Evolutionary conservation across 2,888 invertebrate genomes (phyloP).

Genomic region (Amphipoea lucens): DNA sequence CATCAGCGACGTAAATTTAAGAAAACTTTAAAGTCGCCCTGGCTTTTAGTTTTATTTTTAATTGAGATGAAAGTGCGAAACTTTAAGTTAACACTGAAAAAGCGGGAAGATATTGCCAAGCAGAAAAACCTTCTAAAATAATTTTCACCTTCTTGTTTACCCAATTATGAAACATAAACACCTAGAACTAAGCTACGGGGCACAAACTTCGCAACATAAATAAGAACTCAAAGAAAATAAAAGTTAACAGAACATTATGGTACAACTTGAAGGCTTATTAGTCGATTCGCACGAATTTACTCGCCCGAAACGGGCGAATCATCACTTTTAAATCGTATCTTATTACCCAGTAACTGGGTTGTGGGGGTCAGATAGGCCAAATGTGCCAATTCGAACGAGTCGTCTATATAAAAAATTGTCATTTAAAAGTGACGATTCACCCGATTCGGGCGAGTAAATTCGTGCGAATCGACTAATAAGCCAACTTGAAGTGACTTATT

Average conservation of each 20-base stretch:
- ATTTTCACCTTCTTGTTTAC: constrained; percentile 26
- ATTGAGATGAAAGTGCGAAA: constrained; percentile 6
- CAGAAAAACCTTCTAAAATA: not conserved
- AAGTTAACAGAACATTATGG: constrained; percentile 44
- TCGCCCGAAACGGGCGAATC: not conserved
- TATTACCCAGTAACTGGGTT: not conserved
- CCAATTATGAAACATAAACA: constrained; percentile 33
- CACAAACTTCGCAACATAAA: constrained; percentile 49
- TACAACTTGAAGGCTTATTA: constrained; percentile 36
- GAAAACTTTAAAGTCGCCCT: not conserved
- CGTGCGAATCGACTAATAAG: not conserved
- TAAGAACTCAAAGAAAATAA: constrained; percentile 50
- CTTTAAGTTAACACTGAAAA: not conserved
- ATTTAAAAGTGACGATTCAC: not conserved
- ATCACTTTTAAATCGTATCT: not conserved
- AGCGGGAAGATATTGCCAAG: not conserved
- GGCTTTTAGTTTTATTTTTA: too few species aligned
- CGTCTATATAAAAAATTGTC: not conserved
- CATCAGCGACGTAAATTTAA: too few species aligned
- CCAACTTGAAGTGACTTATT: constrained; percentile 34
- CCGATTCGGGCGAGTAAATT: too few species aligned
- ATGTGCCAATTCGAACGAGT: not conserved
- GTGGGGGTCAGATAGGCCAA: not conserved
- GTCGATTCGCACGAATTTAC: not conserved
- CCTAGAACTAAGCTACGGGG: constrained; percentile 25